Conservation (phyloP, 2,113 vertebrate genomes). For the Hippolais icterina region DNA sequence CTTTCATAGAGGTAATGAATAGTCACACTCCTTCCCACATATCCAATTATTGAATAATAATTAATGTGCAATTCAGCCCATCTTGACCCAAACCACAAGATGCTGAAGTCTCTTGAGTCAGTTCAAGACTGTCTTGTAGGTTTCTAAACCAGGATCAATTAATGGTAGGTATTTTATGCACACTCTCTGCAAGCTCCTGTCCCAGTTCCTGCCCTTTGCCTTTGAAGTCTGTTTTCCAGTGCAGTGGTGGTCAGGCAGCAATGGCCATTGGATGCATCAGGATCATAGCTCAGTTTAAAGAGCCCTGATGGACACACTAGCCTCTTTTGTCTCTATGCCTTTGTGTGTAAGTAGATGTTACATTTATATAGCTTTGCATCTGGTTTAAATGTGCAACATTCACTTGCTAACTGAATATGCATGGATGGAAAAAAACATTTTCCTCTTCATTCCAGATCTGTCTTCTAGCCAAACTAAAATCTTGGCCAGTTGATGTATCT, state of each 20-base stretch:
- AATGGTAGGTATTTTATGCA: neutral
- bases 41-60: neutral
- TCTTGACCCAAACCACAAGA: neutral
- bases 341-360: neutral
- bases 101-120: neutral
- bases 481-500: neutral
- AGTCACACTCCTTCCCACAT: neutral
- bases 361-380: neutral
- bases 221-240: neutral
- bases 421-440: neutral
- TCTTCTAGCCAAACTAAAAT: neutral
- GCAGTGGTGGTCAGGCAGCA: neutral
- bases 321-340: neutral
- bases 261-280: neutral
- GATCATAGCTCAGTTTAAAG: neutral
- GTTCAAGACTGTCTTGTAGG: neutral
- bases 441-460: neutral
- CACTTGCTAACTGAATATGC: neutral
- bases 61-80: neutral
- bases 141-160: neutral
- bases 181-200: neutral
- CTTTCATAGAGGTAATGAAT: neutral
- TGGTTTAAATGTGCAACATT: neutral
- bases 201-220: neutral
- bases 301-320: neutral